Base-by-base conservation (phyloP, 2,113 vertebrate species). In the Psettodes erumei region DNA sequence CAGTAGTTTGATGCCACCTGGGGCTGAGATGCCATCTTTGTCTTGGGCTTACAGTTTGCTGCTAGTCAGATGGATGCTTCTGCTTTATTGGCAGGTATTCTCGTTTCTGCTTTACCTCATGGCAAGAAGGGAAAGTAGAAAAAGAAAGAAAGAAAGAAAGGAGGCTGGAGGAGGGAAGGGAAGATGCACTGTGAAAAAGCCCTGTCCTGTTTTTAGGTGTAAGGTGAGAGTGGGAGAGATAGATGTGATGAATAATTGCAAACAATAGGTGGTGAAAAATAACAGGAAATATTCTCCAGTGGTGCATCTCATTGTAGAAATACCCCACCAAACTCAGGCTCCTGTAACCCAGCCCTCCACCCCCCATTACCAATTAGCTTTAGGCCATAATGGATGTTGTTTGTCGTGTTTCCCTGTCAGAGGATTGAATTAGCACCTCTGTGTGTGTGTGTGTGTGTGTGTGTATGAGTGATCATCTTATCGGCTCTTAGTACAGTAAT, bases 401-500 rank as follows among this genome's bases (percentile, higher is more conserved):
- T 92, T 92, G 86, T 86, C 85, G 61, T 92, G 93, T 92, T 93
- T 90, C 75, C 86, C 86, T 93, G 91, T 91, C 91, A 93, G 91
- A 61, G 74, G 89, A 92, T 91, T 92, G 92, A 92, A 93, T 93
- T 93, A 93, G 88, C 79, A 82, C 75, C 77, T 81, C 63, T 45
- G 61, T 59, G 71, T 79, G 42, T 33, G 61, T 50, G 59, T 55
- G 67, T 81, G 82, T 84, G 91, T 63, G 79, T 67, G 85, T 82
- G 88, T 75, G 75, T 21, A 86, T 91, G 92, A 92, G 86, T 82
- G 93, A 93, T 93, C 92, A 89, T 93, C 91, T 91, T 93, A 91
- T 91, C 89, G 86, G 88, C 88, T 92, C 91, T 92, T 91, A 92
- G 91, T 90, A 92, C 90, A 92, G 91, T 92, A 91, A 93, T 93